These are phyloP conservation scores for Phthorimaea operculella DNA, from an alignment of 1,140 invertebrate species.

Conservation along the genomic window DNA sequence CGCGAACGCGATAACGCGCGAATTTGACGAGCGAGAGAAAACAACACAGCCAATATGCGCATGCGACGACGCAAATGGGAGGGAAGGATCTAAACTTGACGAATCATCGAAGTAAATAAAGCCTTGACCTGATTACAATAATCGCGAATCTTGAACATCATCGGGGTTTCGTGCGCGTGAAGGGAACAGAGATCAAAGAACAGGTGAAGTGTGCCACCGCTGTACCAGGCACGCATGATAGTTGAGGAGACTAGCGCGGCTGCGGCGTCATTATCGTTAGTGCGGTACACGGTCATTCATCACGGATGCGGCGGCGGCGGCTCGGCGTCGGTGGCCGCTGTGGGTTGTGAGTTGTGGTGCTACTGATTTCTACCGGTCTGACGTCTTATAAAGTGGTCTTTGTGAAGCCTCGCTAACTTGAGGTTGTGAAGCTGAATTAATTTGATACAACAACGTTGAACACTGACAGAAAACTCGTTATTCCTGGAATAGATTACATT, in stretches of 20 bases:
- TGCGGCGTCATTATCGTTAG: slow-evolving; percentile 24
- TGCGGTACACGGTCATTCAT: slow-evolving; percentile 4
- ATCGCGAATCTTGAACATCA: not conserved
- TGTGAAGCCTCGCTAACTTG: too few species aligned
- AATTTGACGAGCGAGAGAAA: too few species aligned
- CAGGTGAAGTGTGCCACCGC: slow-evolving; percentile 36
- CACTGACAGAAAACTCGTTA: too few species aligned
- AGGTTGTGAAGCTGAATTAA: too few species aligned
- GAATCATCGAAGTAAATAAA: not conserved
- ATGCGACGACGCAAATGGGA: not conserved
- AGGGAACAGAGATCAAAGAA: slow-evolving; percentile 29
- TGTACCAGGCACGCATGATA: slow-evolving; percentile 33
- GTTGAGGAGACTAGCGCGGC: slow-evolving; percentile 21
- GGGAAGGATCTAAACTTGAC: not conserved
- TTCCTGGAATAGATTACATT: too few species aligned
- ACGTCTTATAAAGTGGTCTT: not conserved
- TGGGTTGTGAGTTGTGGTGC: not conserved
- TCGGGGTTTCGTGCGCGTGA: not conserved
- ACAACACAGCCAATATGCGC: too few species aligned
- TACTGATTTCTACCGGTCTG: slow-evolving; percentile 3
- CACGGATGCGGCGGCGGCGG: not conserved
- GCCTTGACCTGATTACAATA: not conserved
- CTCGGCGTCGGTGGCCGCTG: not conserved
- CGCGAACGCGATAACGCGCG: too few species aligned
- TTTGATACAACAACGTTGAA: too few species aligned